Percentiles rank a stretch among this genome's conserved stretches.
Conservation (phyloP, 2,888 invertebrate species). For the Smittia sp. region DNA sequence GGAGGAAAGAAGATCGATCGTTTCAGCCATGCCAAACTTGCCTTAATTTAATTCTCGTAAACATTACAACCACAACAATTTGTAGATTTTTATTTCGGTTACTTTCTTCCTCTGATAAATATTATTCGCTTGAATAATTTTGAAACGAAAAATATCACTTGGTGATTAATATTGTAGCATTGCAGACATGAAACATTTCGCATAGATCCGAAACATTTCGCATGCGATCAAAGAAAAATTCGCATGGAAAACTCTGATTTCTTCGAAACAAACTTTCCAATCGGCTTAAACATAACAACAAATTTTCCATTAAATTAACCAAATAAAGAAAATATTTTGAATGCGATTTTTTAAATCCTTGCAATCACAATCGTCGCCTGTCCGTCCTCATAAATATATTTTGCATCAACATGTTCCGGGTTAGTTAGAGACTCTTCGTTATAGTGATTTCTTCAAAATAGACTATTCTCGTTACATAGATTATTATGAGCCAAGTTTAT, state of each 20-base stretch:
- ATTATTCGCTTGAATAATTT: neutral
- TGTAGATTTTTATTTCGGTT: neutral
- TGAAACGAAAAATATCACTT: neutral
- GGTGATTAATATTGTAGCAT: neutral
- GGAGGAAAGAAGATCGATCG: neutral
- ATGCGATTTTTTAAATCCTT: slow-evolving; percentile 11
- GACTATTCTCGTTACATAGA: neutral
- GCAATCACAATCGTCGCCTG: neutral
- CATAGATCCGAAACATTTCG: neutral
- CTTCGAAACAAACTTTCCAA: neutral
- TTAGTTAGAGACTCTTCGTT: neutral
- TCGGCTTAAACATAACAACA: neutral
- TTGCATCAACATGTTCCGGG: neutral
- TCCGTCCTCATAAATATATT: neutral
- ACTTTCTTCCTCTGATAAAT: neutral
- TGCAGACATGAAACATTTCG: no score
- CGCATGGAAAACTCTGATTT: neutral
- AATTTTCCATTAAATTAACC: neutral
- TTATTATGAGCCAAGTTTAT: neutral
- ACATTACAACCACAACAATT: neutral
- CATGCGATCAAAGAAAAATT: neutral
- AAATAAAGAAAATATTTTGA: neutral
- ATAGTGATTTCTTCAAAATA: neutral
- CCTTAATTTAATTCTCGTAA: neutral
- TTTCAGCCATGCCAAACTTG: neutral